Percentiles rank a stretch among this genome's conserved stretches.
Evolutionary conservation across 2,888 invertebrate genomes (phyloP).

Genomic region (Oxycera nigricornis): DNA sequence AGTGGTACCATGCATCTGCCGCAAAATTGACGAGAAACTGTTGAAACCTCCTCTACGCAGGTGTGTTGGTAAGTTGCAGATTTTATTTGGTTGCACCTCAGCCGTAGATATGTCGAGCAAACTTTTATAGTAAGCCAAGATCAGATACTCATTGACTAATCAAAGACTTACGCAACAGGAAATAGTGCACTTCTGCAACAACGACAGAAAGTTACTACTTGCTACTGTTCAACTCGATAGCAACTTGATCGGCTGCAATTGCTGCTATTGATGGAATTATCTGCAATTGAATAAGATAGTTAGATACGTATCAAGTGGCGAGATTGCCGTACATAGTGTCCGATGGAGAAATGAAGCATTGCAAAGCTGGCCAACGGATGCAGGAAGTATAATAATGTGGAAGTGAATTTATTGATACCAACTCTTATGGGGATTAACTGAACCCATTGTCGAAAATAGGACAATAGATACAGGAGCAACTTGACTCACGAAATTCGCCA

Average conservation of each 20-base stretch:
- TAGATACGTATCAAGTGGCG: not conserved
- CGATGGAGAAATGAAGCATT: not conserved
- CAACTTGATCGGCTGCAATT: conserved; percentile 11
- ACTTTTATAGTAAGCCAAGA: conserved; percentile 2
- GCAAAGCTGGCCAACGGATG: not conserved
- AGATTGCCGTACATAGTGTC: not conserved
- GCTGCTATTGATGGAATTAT: not conserved
- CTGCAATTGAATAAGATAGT: not conserved
- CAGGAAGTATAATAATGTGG: too few species aligned
- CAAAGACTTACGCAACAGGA: conserved; percentile 23
- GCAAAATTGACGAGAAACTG: not conserved
- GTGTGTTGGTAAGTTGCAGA: not conserved
- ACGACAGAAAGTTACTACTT: conserved; percentile 17
- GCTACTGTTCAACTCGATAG: not conserved
- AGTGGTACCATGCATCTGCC: not conserved
- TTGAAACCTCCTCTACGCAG: not conserved
- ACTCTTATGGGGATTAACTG: too few species aligned
- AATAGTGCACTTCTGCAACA: conserved; percentile 14
- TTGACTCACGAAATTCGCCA: too few species aligned
- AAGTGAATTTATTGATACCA: too few species aligned
- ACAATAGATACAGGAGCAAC: too few species aligned
- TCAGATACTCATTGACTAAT: conserved; percentile 6
- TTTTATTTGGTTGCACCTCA: not conserved
- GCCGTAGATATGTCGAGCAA: not conserved
- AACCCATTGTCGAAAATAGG: too few species aligned